These are phyloP conservation scores for Psilopsiagon aurifrons DNA, from an alignment of 2,113 vertebrate genomes.

Conservation along the genomic window DNA sequence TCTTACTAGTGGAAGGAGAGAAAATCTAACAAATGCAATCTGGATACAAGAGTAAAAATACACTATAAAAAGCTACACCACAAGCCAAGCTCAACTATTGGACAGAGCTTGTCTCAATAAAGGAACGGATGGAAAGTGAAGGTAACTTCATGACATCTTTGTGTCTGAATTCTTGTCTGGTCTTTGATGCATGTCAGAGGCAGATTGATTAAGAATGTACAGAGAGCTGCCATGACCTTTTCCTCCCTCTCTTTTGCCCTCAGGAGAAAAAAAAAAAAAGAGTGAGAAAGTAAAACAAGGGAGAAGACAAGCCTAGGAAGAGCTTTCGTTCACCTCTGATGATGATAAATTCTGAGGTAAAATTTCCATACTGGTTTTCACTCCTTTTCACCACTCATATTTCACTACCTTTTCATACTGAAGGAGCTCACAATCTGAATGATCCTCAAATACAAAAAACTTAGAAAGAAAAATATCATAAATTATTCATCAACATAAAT, in stretches of 20 bases:
- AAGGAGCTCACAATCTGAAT: neutral
- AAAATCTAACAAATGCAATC: neutral
- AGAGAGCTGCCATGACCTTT: neutral
- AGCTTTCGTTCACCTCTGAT: neutral
- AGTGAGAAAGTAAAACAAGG: neutral
- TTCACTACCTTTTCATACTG: neutral
- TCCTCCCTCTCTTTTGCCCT: neutral
- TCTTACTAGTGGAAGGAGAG: neutral
- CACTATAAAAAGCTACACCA: neutral
- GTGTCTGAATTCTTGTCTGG: neutral
- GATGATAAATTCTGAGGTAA: neutral
- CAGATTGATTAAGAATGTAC: neutral
- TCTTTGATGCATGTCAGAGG: neutral
- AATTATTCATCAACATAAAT: neutral
- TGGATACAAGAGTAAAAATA: neutral
- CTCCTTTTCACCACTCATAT: rapidly evolving
- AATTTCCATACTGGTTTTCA: neutral
- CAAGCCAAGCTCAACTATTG: neutral
- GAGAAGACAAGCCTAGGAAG: neutral
- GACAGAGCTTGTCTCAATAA: neutral
- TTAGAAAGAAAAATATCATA: neutral
- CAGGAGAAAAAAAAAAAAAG: neutral
- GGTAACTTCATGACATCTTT: neutral
- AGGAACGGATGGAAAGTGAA: neutral
- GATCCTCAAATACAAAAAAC: neutral